Evolutionary conservation across 2,888 invertebrate genomes (phyloP), one percentile per base, ranked within the genome.

Genomic region (Cryptocephalus primarius): DNA sequence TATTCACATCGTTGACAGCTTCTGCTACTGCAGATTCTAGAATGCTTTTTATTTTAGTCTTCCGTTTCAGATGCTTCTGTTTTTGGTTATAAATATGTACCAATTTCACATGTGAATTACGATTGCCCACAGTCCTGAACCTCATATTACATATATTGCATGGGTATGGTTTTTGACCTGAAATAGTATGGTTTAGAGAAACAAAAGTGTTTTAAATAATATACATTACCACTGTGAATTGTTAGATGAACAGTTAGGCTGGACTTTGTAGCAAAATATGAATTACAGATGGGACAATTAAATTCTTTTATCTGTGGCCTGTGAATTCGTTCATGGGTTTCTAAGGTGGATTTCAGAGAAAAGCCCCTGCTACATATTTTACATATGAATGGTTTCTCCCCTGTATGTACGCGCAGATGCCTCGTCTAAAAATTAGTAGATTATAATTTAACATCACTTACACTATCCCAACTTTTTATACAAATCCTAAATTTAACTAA

Each of bases 361-460:
- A 83, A 83, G 36, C 69, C 71, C 59, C 75, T 77, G 10, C 64
- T 68, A 53, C 78, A 78, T 52, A 66, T 67, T 36, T 72, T 64
- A 51, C 78, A 78, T 39, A 67, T 72, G 65, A 75, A 85, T 0
- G 85, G 85, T 53, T 76, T 75, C 63, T 84, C 83, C 1, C 80
- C 79, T 0, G 82, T 83, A 61, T 84, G 84, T 4, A 78, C 80
- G 39, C 83, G 68, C 41, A 80, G 70, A 59, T 84, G 84, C 2
- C 83, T 72, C 40, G 75, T 74, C 68, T 69, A 43, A 43, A 65
- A 60, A 49, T 36, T 2, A 36, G 32, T 40, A 33, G 1, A 33
- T 40, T 38, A 11, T 39, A 38, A 14, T 14, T 14, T 22, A n/a
- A n/a, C n/a, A n/a, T n/a, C n/a, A n/a, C n/a, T n/a, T n/a, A n/a